Evolutionary conservation across 2,888 invertebrate species (phyloP).

Genomic region (Peribatodes rhomboidaria): DNA sequence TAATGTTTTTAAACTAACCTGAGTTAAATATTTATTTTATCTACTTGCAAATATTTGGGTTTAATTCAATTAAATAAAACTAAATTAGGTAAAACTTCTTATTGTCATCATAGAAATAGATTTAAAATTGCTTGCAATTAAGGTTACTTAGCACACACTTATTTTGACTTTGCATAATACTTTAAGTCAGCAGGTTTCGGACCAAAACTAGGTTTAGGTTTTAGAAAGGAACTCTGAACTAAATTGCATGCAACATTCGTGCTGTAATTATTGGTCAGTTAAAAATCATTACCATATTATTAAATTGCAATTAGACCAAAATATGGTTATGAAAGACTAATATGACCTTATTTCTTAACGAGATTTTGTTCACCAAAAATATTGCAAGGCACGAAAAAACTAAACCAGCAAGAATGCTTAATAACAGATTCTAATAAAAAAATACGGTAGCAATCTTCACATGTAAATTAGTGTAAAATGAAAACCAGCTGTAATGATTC

Average conservation of each 20-base stretch:
- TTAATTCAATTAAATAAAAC: too few relatives aligned
- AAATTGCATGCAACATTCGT: neutral
- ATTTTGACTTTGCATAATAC: neutral
- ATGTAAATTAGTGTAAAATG: neutral
- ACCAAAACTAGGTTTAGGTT: conserved; percentile 3
- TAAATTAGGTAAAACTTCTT: too few relatives aligned
- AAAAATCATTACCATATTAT: conserved; percentile 6
- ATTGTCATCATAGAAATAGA: too few relatives aligned
- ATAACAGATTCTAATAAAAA: neutral
- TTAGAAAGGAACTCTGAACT: conserved; percentile 15
- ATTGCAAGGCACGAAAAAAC: conserved; percentile 3
- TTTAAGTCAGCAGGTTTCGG: neutral
- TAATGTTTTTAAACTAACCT: too few relatives aligned
- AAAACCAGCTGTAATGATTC: neutral
- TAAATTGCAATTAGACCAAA: conserved; percentile 14
- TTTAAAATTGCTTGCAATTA: too few relatives aligned
- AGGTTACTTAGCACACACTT: neutral
- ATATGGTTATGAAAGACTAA: conserved; percentile 13
- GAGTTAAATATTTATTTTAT: too few relatives aligned
- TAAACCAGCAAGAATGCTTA: neutral
- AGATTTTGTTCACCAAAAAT: conserved; percentile 5
- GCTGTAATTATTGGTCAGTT: conserved; percentile 9
- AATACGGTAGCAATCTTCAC: neutral
- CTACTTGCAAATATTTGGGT: too few relatives aligned
- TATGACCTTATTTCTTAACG: neutral